Base-by-base conservation (phyloP, 2,888 invertebrate genomes). In the Sceliomorpha sp. region DNA sequence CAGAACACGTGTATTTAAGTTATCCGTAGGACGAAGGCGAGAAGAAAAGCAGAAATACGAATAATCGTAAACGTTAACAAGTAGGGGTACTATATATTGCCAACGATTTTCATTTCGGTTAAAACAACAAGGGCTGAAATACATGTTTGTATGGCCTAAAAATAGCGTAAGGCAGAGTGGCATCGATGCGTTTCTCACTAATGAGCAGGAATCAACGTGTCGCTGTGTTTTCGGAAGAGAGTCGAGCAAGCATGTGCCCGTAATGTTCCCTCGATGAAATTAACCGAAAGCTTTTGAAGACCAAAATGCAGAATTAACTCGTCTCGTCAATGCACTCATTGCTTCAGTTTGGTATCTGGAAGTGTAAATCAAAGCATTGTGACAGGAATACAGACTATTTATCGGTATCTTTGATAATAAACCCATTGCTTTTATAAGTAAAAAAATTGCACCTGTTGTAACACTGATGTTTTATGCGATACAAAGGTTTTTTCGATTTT, bases 161-260 rank as follows among this genome's bases (percentile, higher is more conserved):
- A 70, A 70, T 70, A 70, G 62, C 56, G 32, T 48, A 56, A 60
- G 40, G 51, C 56, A 62, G 56, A 72, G 69, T 66, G 72, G 74
- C 73, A 74, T 74, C 72, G 71, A 78, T 76, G 80, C 77, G 81
- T 80, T 78, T 77, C 79, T 73, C 75, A 73, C 82, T 86, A 85
- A 85, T 86, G 85, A 84, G 83, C 55, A 73, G 73, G 74, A 80
- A 81, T 84, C 78, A 85, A 84, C 78, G 80, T 70, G 72, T 73
- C 80, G 76, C 80, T 82, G 80, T 84, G 66, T 53, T 42, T 39
- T 72, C 53, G 68, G 51, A 51, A 56, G 48, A 48, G 60, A 64
- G 68, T 55, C 36, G 48, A 29, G 58, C 62, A 32, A 69, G 51
- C 62, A 44, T 62, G 51, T 66, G 47, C 58, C 55, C 48, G 50